Conservation (phyloP, 1,140 invertebrate genomes). For the Uloborus diversus region DNA sequence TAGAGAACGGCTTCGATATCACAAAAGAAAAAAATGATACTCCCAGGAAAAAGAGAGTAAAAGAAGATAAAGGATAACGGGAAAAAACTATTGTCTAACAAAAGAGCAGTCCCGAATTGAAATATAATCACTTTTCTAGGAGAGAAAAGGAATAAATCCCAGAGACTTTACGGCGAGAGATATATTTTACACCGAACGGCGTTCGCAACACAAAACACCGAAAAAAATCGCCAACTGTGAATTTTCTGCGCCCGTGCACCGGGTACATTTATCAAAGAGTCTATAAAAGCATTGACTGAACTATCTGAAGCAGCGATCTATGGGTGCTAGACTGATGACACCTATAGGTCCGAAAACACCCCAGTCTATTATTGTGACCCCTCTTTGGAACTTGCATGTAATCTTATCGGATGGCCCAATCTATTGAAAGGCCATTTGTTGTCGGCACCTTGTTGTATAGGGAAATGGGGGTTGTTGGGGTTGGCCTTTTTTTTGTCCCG, state of each 20-base stretch:
- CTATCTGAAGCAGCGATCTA: constrained; percentile 13
- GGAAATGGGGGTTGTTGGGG: too few relatives aligned
- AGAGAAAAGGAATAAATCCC: constrained; percentile 16
- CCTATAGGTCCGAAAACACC: constrained; percentile 8
- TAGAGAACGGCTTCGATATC: too few relatives aligned
- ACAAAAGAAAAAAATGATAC: too few relatives aligned
- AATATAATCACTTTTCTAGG: constrained; percentile 32
- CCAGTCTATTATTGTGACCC: constrained; percentile 24
- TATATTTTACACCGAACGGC: constrained; percentile 13
- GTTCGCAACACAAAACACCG: neutral
- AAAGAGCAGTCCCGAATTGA: constrained; percentile 24
- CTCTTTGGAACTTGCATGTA: constrained; percentile 17
- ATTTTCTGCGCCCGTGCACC: neutral
- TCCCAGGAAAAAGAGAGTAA: too few relatives aligned
- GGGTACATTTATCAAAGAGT: constrained; percentile 18
- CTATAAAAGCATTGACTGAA: neutral
- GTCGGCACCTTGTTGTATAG: constrained; percentile 37
- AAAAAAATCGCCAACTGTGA: constrained; percentile 16
- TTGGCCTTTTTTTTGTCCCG: constrained; percentile 2
- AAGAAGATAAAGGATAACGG: too few relatives aligned
- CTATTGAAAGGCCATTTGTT: constrained; percentile 45
- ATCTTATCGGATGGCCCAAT: constrained; percentile 33
- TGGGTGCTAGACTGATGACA: constrained; percentile 28
- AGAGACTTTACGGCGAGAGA: neutral
- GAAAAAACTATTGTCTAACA: constrained; percentile 10